Evolutionary conservation across 2,797 vertebrate genomes (phyloP).

Genomic region (Hippopotamyrus pictus): DNA sequence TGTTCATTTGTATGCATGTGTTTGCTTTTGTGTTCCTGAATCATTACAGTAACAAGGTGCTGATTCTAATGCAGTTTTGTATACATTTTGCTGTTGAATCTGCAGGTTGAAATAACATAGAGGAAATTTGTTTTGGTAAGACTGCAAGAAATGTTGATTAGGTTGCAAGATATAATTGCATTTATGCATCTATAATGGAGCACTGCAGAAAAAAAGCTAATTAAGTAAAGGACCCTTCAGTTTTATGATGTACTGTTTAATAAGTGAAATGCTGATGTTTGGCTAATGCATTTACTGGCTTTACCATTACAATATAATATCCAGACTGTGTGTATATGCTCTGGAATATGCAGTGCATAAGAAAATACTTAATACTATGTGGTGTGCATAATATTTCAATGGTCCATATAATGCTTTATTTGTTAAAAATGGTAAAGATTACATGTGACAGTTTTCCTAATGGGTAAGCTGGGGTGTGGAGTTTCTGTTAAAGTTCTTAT

Average conservation of each 20-base stretch:
- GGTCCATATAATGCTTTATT: not conserved
- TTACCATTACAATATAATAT: not conserved
- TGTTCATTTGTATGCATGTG: not conserved
- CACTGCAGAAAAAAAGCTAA: not conserved
- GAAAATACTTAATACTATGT: not conserved
- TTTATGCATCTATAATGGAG: not conserved
- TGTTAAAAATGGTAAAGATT: not conserved
- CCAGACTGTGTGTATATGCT: not conserved
- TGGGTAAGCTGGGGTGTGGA: not conserved
- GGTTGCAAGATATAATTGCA: not conserved
- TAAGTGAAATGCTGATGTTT: not conserved
- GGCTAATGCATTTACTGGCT: not conserved
- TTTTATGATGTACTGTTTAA: not conserved
- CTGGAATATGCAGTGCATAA: not conserved
- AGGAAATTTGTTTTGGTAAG: not conserved
- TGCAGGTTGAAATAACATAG: not conserved
- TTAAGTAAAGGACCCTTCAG: not conserved
- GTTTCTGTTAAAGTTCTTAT: not conserved
- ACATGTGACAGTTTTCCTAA: not conserved
- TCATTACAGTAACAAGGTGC: not conserved
- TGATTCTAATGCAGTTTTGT: not conserved
- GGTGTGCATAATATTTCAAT: not conserved
- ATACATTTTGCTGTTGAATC: not conserved
- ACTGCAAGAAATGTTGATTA: not conserved
- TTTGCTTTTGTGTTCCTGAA: not conserved